Base-by-base conservation (phyloP, 2,113 vertebrate genomes). In the Phyllopteryx taeniolatus region DNA sequence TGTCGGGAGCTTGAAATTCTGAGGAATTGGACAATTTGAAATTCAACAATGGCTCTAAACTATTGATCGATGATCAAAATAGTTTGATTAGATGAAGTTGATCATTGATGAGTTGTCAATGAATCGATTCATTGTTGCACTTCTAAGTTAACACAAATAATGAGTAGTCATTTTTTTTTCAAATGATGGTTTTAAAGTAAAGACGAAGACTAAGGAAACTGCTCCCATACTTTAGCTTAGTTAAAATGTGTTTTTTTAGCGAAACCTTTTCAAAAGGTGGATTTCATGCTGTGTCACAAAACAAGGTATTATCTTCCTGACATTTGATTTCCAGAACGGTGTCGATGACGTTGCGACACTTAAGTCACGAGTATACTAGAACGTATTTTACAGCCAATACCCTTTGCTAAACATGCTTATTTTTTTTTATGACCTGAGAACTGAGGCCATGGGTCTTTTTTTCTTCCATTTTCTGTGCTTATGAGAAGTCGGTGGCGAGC, bases 401-500 rank as follows among this genome's bases (percentile, higher is more conserved):
- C 61, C 4, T 20, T 20, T 8, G 35, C 35, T 13, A 42, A 43
- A n/a, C 35, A 8, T 33, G 19, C 20, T 27, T 27, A 27, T 27
- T 27, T 27, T 27, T 27, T 35, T 42, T 62, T 62, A 61, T 19
- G 60, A 65, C 14, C 13, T 19, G 19, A 7, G 1, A 57, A 54
- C 51, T 67, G 43, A 49, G 47, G 27, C 51, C 22, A 53, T 49
- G 1, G 20, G 68, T 43, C 70, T 70, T 39, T 64, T 64, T 70
- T 70, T 20, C 12, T 2, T 17, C 44, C 72, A 67, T 67, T 73
- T 73, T 5, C 67, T 61, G 31, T 47, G 5, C 67, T 67, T 70
- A 73, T 77, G 65, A 78, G 44, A 61, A 72, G 68, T 59, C 61
- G 56, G 33, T 42, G 61, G 61, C 61, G 61, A 42, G 35, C 12